These are phyloP conservation scores for Sycophila sp. DNA, from an alignment of 1,140 invertebrate species.

Conservation along the genomic window DNA sequence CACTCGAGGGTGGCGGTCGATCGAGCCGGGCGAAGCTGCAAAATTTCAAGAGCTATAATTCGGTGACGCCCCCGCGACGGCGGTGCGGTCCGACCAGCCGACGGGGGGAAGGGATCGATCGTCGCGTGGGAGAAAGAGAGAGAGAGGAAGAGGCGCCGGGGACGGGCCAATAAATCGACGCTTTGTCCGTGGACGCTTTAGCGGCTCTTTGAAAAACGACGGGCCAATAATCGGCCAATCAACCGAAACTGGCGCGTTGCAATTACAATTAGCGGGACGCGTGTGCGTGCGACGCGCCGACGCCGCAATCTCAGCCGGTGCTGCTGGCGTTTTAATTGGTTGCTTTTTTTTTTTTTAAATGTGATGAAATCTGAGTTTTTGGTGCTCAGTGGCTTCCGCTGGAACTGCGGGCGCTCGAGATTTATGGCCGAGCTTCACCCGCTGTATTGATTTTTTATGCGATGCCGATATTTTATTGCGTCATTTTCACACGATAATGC, in stretches of 20 bases:
- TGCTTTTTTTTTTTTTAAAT: too few relatives aligned
- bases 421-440: too few relatives aligned
- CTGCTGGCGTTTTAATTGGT: too few relatives aligned
- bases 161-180: conserved; percentile 2
- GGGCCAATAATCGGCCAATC: not conserved
- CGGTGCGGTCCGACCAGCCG: not conserved
- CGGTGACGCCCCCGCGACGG: not conserved
- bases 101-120: not conserved
- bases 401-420: too few relatives aligned
- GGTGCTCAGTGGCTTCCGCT: too few relatives aligned
- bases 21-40: not conserved
- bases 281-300: too few relatives aligned
- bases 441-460: too few relatives aligned
- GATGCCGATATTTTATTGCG: too few relatives aligned
- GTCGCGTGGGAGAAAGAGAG: not conserved
- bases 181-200: not conserved
- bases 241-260: not conserved
- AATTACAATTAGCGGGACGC: too few relatives aligned
- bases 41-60: conserved; percentile 14
- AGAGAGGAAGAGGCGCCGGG: not conserved
- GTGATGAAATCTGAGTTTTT: too few relatives aligned
- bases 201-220: not conserved
- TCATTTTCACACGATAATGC: too few relatives aligned
- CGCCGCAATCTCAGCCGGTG: too few relatives aligned
- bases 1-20: not conserved